These are phyloP conservation scores for Bergia puertoricense DNA, from an alignment of 92 coral and sea anemone genomes.

Conservation along the genomic window DNA sequence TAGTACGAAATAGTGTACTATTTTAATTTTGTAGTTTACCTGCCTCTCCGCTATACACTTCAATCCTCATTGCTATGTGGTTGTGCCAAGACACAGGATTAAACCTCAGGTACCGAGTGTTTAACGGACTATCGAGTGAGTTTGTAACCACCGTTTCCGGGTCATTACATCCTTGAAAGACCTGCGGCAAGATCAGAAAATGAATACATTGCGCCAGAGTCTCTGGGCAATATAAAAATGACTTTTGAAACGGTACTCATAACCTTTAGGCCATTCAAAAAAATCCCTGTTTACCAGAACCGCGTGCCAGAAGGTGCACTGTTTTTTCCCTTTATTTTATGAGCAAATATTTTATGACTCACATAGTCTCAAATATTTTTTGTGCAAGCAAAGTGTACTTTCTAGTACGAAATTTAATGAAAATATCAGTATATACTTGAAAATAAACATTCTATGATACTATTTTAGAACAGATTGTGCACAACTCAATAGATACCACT, in stretches of 20 bases:
- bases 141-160: slow-evolving; percentile 59
- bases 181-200: slow-evolving; percentile 40
- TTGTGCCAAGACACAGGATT: slow-evolving; percentile 80
- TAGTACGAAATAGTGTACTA: neutral
- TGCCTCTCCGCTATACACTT: slow-evolving; percentile 64
- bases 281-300: too few species aligned
- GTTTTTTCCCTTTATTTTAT: too few species aligned
- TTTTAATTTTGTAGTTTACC: slow-evolving; percentile 14
- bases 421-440: too few species aligned
- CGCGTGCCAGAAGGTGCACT: too few species aligned
- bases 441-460: too few species aligned
- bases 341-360: too few species aligned
- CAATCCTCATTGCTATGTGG: slow-evolving; percentile 79
- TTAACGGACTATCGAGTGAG: slow-evolving; percentile 58
- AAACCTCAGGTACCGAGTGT: slow-evolving; percentile 69
- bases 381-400: too few species aligned
- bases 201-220: neutral
- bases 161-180: slow-evolving; percentile 67
- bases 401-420: too few species aligned
- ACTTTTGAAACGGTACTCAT: neutral
- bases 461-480: too few species aligned
- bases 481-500: too few species aligned
- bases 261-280: neutral
- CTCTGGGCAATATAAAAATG: too few species aligned
- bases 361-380: too few species aligned